A percentile compares a stretch with the other conserved stretches of the same genome.
Evolutionary conservation across 2,113 vertebrate genomes (phyloP).

Genomic region (Lates calcarifer): DNA sequence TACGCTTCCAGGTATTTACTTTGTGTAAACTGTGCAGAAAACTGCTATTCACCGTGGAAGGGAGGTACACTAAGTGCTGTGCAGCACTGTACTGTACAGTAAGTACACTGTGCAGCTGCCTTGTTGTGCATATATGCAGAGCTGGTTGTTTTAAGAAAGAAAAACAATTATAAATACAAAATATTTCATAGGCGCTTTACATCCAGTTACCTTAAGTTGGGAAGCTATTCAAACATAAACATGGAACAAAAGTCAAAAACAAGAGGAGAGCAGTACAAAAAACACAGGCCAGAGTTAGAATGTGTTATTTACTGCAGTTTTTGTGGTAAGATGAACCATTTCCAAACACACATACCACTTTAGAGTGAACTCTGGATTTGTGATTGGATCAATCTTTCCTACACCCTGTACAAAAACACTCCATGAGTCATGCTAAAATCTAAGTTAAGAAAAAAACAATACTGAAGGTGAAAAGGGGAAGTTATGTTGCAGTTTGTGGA

Average conservation of each 20-base stretch:
- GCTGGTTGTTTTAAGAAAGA: background rate
- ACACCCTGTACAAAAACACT: background rate
- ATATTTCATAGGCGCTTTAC: background rate
- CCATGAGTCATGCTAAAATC: too few relatives aligned
- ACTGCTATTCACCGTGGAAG: background rate
- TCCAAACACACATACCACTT: background rate
- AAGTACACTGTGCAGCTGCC: background rate
- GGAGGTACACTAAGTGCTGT: background rate
- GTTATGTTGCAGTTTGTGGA: background rate
- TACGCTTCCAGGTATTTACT: conserved; percentile 5
- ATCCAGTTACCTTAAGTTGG: background rate
- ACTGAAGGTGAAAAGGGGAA: background rate
- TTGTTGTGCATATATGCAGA: background rate
- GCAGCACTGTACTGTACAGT: background rate
- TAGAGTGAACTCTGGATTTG: background rate
- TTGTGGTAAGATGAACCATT: background rate
- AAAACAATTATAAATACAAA: background rate
- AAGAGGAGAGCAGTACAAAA: background rate
- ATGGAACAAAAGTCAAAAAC: background rate
- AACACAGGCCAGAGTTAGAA: background rate
- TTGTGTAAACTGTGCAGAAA: conserved; percentile 24
- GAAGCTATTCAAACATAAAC: background rate
- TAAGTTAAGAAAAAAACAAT: background rate
- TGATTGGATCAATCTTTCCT: background rate
- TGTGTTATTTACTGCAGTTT: background rate